Evolutionary conservation across 2,113 vertebrate species (phyloP).

Genomic region (Phylloscopus whistleri): DNA sequence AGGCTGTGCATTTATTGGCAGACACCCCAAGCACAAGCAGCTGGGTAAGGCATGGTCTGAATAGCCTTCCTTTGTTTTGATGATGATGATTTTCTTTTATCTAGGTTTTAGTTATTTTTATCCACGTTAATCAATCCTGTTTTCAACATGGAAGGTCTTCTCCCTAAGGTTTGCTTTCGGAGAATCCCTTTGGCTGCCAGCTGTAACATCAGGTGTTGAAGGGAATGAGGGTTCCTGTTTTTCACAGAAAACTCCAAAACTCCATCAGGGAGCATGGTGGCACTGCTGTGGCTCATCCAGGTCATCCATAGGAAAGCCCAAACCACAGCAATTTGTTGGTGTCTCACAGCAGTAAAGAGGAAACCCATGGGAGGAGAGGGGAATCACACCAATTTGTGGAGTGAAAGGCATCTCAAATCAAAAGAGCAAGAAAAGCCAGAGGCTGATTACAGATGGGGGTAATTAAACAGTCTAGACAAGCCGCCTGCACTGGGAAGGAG

Average conservation of each 20-base stretch:
- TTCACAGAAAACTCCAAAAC: not conserved
- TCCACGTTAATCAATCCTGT: accelerated
- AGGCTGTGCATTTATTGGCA: not conserved
- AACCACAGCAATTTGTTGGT: not conserved
- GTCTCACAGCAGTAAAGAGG: not conserved
- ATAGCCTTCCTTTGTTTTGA: not conserved
- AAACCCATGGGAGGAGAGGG: not conserved
- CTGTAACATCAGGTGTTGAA: not conserved
- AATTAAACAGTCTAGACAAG: not conserved
- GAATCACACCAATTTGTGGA: not conserved
- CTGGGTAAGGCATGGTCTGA: accelerated
- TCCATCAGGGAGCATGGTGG: not conserved
- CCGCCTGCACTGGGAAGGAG: not conserved
- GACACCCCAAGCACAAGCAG: not conserved
- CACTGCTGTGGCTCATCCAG: not conserved
- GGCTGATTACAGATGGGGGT: not conserved
- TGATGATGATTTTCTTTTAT: not conserved
- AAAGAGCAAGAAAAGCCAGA: not conserved
- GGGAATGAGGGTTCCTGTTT: not conserved
- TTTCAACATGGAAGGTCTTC: not conserved
- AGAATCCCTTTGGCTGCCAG: not conserved
- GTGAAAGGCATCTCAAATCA: not conserved
- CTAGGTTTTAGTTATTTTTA: not conserved
- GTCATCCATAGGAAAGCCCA: not conserved
- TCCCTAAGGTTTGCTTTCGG: not conserved